Evolutionary conservation across 2,797 vertebrate genomes (phyloP).

Genomic region (Nyctalus aviator): DNA sequence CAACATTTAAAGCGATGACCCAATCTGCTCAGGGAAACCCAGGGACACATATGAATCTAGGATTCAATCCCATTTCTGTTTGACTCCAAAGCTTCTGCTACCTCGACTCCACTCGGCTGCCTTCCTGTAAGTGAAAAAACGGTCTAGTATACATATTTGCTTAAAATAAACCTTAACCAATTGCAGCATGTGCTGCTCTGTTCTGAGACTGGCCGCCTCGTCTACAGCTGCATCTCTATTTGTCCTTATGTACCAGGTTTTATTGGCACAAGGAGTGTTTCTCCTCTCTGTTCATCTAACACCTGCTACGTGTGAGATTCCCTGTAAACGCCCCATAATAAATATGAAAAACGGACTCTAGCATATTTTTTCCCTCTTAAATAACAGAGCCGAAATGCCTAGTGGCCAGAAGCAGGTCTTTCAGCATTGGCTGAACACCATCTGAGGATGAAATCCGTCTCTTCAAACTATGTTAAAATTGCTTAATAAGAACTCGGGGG

Average conservation of each 20-base stretch:
- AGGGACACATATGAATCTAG: not conserved
- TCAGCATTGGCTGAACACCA: constrained; percentile 50
- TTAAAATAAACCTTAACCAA: not conserved
- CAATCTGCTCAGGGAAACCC: not conserved
- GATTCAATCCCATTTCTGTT: not conserved
- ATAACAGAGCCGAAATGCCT: constrained; percentile 57
- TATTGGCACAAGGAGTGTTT: not conserved
- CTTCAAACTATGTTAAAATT: constrained; percentile 67
- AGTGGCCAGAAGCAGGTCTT: constrained; percentile 52
- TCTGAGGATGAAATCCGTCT: constrained; percentile 69
- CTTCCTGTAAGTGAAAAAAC: not conserved
- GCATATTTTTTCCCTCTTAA: constrained; percentile 60
- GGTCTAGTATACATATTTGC: not conserved
- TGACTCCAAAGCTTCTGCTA: not conserved
- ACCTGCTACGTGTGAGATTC: not conserved
- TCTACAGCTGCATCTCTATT: not conserved
- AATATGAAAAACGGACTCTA: constrained; percentile 58
- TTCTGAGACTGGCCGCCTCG: not conserved
- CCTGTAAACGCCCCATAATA: constrained; percentile 51
- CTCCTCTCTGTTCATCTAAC: constrained; percentile 45
- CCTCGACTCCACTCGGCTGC: not conserved
- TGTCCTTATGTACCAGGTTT: not conserved
- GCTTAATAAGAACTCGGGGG: constrained; percentile 77
- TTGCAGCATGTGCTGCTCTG: not conserved
- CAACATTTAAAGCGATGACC: not conserved